Evolutionary conservation across 2,797 vertebrate genomes (phyloP), one percentile per base, ranked within the genome.

Genomic region (Bradypodion ventrale): DNA sequence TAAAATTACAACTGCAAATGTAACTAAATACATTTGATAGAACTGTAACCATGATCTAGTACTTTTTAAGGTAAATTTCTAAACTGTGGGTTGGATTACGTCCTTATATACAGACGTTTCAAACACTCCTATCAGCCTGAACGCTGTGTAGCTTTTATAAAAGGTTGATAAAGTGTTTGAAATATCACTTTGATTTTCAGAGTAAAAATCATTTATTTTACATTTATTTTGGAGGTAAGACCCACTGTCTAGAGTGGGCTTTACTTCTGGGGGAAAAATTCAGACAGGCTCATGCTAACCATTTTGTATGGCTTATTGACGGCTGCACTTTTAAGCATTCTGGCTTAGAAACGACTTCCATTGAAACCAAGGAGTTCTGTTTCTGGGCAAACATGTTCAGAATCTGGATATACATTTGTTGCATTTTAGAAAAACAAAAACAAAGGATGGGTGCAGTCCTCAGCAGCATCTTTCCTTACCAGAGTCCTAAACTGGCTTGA

Each of bases 401-500:
- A 27, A 78, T 42, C 35, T 42, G 8, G 37, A 4, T 46, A 23
- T 44, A 13, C 15, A 40, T 80, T 56, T 80, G 65, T 16, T 69
- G 7, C 21, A 12, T 69, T 52, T 82, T 35, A 62, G 69, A 40
- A 42, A n/a, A n/a, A n/a, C 1, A 40, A 29, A 37, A 46, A 52
- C 46, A 52, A 21, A 49, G 7, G 1, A 23, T 27, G 25, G 23
- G 72, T n/a, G 23, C 44, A 68, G n/a, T 3, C n/a, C 21, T 42
- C 25, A 83, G 84, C 44, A 42, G 42, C 7, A 12, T 7, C 6
- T 29, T 83, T 87, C 56, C 7, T 87, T 93, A 40, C 9, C n/a
- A 21, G 35, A 32, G 86, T 90, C 74, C 89, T 88, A 84, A 0
- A 42, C 82, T 90, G 85, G 83, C 86, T 85, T 90, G 83, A 87